Evolutionary conservation across 53 echinoderm and acorn worm species (phyloP), one percentile per base, ranked within the genome.

Genomic region (Holothuria scabra): DNA sequence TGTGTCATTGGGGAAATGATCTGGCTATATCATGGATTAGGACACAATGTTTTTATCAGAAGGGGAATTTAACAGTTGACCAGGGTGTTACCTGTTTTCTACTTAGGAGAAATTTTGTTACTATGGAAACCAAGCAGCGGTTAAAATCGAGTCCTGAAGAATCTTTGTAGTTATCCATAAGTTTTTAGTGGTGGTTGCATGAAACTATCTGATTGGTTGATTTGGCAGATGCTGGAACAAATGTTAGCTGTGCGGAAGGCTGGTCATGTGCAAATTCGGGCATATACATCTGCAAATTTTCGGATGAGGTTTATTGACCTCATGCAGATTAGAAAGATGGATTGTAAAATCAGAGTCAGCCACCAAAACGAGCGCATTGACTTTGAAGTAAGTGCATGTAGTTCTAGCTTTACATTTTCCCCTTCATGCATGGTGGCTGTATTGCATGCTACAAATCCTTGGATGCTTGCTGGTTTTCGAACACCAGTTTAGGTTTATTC

Each of bases 341-440:
- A 64, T 4, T 84, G 87, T 38, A 83, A 84, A 24, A 33, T 90
- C 23, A 76, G 46, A 2, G 38, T 90, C 2, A 67, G 78, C 48
- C 91, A 90, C 38, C 60, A 57, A 49, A 79, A 84, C 18, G 79
- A 83, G 68, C 24, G 38, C 32, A 64, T 90, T n/a, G 67, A 41
- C 28, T 70, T 90, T 41, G 28, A 81, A 81, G 86, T 90, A 86
- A 76, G 85, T 83, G 10, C n/a, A n/a, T n/a, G n/a, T n/a, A n/a
- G 1, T 49, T 16, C 16, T 52, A 52, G 52, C 12, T 28, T 30
- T 65, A 32, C 18, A 24, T 65, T 65, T 28, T 13, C 1, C 29
- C 28, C 12, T 20, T 13, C 65, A 13, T 32, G 28, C 12, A 65
- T 65, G 65, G 1, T 25, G 28, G 24, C 24, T n/a, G n/a, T 8